A percentile compares a stretch with the other conserved stretches of the same genome.
phyloP scores from a whole-genome alignment of 2,113 vertebrate species.

The Malurus cyaneus region DNA sequence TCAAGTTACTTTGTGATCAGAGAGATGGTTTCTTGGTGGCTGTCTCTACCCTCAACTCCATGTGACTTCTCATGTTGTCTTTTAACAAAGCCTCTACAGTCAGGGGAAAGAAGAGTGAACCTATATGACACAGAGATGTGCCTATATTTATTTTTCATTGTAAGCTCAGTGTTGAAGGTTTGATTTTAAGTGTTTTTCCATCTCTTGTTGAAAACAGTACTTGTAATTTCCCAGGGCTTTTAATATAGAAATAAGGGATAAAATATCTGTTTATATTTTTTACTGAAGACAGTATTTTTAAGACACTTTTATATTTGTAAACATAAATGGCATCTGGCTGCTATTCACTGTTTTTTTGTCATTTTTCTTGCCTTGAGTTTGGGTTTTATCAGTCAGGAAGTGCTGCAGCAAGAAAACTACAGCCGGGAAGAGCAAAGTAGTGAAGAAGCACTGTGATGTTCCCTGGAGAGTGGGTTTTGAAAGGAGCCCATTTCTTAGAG shows the following conservation, averaged over 20 bases:
- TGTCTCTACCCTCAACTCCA: neutral
- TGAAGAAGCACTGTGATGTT: neutral
- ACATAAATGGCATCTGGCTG: neutral
- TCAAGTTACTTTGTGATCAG: neutral
- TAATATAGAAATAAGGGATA: slow-evolving; percentile 3
- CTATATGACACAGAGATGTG: neutral
- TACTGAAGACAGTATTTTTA: slow-evolving; percentile 46
- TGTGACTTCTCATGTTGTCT: neutral
- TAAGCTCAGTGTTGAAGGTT: neutral
- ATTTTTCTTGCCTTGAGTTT: slow-evolving; percentile 27
- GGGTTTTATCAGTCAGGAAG: neutral
- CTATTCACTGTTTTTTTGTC: slow-evolving; percentile 1
- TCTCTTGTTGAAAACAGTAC: neutral
- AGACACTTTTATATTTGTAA: slow-evolving; percentile 40
- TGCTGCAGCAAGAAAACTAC: neutral
- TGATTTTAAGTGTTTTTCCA: slow-evolving; percentile 3
- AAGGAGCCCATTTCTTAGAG: neutral
- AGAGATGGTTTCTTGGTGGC: neutral
- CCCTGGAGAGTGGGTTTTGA: neutral
- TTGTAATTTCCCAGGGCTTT: slow-evolving; percentile 27
- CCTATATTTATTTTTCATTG: slow-evolving; percentile 58
- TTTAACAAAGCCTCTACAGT: neutral
- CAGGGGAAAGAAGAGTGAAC: neutral
- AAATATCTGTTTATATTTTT: slow-evolving; percentile 49
- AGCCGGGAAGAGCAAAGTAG: neutral